Conservation (phyloP, 2,888 invertebrate genomes). For the Mesorhabditis sp. region DNA sequence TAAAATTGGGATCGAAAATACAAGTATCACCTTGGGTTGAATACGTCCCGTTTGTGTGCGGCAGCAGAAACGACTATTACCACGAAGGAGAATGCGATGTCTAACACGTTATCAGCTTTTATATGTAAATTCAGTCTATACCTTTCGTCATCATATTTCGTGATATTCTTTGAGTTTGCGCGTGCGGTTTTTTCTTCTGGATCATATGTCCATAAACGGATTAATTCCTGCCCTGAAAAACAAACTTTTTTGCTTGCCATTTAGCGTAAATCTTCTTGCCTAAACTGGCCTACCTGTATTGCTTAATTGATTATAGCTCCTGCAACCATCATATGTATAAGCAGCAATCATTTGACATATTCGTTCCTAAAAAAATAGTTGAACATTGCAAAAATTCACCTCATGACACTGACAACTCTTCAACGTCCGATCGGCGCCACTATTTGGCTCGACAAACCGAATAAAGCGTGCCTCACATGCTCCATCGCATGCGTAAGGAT, state of each 20-base stretch:
- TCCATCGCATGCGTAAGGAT: background rate
- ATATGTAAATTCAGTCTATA: no score
- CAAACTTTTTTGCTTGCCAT: background rate
- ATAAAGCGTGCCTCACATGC: background rate
- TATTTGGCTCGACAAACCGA: conserved; percentile 10
- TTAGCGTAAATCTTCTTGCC: background rate
- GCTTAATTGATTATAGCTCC: conserved; percentile 7
- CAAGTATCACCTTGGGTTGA: no score
- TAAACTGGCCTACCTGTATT: background rate
- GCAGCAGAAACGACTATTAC: conserved; percentile 4
- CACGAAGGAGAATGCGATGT: background rate
- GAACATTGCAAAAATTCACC: conserved; percentile 4
- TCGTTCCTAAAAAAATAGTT: conserved; percentile 8
- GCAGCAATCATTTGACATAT: conserved; percentile 9
- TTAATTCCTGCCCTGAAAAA: background rate
- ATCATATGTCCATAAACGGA: background rate
- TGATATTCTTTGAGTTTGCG: background rate
- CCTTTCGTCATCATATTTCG: background rate
- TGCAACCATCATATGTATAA: conserved; percentile 9
- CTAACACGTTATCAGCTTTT: background rate
- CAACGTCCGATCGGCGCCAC: conserved; percentile 14
- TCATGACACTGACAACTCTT: conserved; percentile 13
- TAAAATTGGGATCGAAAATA: no score
- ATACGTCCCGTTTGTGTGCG: background rate
- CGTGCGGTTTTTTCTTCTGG: background rate